Base-by-base conservation (phyloP, 2,888 invertebrate species). In the Nomada hirtipes region DNA sequence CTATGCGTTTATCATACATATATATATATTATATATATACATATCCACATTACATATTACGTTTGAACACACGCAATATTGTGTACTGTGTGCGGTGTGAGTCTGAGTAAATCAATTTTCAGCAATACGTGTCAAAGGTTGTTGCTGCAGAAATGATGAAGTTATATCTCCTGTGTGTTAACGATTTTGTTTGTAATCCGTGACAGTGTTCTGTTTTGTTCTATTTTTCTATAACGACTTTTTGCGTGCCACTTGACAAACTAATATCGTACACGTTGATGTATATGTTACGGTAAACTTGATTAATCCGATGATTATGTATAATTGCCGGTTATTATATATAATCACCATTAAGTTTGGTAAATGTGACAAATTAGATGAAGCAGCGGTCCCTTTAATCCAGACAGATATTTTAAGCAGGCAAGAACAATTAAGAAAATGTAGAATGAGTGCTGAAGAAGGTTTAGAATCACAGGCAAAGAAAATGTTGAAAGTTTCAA, bases 1-100 rank as follows among this genome's bases (percentile, higher is more conserved):
- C 93, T 93, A 93, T 93, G 93, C 93, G 92, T 92, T 91, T 84
- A 86, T 85, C 81, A 83, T 83, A 83, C 78, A 76, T 70, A 80
- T 60, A 79, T 69, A 44, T 70, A 74, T 71, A 86, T 69, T 15
- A 60, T 72, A 80, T 68, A 42, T 72, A 76, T 67, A 85, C 64
- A 74, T 65, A 77, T 72, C 68, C 68, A 68, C 55, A 71, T 68
- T 79, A 75, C 50, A 69, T 60, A 73, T 75, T 57, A 76, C 76
- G 60, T 76, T 78, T 73, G 55, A 77, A 77, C 77, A 77, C 83
- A 79, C 73, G 75, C 71, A 77, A 77, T 82, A 53, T 72, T 73
- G 76, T 77, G 57, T 74, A 69, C 64, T 23, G 71, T 73, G 52
- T 57, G 79, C 65, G 57, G 69, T 65, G 47, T 73, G 82, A 82